Evolutionary conservation across 2,113 vertebrate species (phyloP).

Genomic region (Tupaia tana): DNA sequence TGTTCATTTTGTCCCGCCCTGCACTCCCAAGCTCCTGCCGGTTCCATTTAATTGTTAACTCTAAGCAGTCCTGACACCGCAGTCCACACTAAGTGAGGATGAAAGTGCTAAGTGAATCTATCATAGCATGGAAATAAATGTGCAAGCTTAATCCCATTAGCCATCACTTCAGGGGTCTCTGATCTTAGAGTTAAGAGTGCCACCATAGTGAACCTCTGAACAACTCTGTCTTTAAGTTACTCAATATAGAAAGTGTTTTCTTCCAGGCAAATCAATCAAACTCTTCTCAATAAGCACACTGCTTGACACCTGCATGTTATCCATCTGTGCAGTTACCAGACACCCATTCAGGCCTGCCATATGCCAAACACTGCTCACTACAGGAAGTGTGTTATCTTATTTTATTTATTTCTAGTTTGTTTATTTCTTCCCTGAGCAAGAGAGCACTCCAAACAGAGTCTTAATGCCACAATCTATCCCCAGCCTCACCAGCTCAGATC

Average conservation of each 20-base stretch:
- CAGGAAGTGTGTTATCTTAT: background rate
- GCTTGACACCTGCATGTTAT: too few species aligned
- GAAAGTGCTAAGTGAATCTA: background rate
- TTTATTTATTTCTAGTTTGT: too few species aligned
- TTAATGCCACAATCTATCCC: too few species aligned
- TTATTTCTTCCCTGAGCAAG: too few species aligned
- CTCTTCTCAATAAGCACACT: background rate
- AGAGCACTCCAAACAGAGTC: too few species aligned
- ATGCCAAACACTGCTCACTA: background rate
- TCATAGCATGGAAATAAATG: background rate
- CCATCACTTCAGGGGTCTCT: background rate
- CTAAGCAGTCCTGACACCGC: background rate
- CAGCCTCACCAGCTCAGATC: too few species aligned
- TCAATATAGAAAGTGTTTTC: background rate
- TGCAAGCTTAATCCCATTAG: background rate
- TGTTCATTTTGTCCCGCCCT: background rate
- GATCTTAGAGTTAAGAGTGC: background rate
- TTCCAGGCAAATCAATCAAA: background rate
- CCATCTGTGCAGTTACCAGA: background rate
- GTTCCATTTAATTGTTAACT: background rate
- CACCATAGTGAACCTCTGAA: background rate
- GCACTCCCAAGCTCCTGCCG: background rate
- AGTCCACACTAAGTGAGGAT: background rate
- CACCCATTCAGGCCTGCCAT: background rate
- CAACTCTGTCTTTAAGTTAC: background rate